Evolutionary conservation across 2,888 invertebrate genomes (phyloP).

Genomic region (Cheilosia vernalis): DNA sequence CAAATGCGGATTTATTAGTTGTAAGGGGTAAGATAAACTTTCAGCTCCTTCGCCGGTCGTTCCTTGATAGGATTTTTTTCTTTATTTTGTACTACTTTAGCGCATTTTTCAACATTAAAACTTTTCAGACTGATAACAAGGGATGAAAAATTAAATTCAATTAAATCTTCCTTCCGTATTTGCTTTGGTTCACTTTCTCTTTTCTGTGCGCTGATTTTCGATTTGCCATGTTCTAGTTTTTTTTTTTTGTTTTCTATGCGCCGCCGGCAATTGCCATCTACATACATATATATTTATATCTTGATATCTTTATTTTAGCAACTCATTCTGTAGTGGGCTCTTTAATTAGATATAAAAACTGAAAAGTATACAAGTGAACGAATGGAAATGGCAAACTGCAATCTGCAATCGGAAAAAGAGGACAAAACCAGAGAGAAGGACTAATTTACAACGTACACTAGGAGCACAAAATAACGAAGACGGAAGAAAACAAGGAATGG

Average conservation of each 20-base stretch:
- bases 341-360: constrained; percentile 14
- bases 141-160: constrained; percentile 67
- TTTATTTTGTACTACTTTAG: constrained; percentile 22
- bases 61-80: neutral
- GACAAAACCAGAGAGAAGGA: constrained; percentile 26
- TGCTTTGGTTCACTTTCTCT: neutral
- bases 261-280: no score
- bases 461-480: neutral
- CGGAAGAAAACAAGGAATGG: neutral
- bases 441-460: constrained; percentile 44
- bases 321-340: constrained; percentile 7
- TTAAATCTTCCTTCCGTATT: constrained; percentile 60
- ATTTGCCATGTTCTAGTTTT: constrained; percentile 12
- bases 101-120: constrained; percentile 51
- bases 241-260: neutral
- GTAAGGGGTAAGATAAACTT: constrained; percentile 12
- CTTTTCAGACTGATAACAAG: constrained; percentile 63
- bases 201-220: constrained; percentile 4
- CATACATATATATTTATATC: neutral
- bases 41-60: constrained; percentile 23
- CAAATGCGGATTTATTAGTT: constrained; percentile 68
- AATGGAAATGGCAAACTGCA: constrained; percentile 14
- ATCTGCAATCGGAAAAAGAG: constrained; percentile 35
- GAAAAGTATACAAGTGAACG: neutral
- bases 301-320: neutral